These are phyloP conservation scores for Litoditis marina DNA, from an alignment of 2,888 invertebrate species.

Conservation along the genomic window DNA sequence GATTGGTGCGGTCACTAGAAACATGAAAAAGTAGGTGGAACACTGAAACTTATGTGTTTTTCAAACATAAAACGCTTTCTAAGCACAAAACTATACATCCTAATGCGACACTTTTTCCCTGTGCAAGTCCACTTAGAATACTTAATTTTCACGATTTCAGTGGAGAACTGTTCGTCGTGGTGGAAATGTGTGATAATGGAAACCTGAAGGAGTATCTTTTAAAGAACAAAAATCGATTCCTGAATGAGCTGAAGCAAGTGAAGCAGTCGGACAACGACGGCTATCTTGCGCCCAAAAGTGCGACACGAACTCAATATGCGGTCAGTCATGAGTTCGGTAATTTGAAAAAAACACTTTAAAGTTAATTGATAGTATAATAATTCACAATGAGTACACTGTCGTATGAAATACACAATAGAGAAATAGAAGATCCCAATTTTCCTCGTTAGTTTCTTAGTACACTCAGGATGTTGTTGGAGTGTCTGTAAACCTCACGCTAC, in stretches of 20 bases:
- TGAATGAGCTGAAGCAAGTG: constrained; percentile 21
- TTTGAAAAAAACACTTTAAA: too few species aligned
- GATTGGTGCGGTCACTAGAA: constrained; percentile 36
- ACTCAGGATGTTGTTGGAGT: too few species aligned
- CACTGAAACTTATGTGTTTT: background rate
- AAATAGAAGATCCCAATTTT: too few species aligned
- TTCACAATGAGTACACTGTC: too few species aligned
- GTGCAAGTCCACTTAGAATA: too few species aligned
- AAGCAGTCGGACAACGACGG: constrained; percentile 8
- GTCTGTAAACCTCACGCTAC: too few species aligned
- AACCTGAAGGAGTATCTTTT: constrained; percentile 25
- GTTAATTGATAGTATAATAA: too few species aligned
- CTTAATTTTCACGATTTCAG: constrained; percentile 26
- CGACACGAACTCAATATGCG: constrained; percentile 15
- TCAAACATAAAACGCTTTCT: background rate
- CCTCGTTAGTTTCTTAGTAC: background rate
- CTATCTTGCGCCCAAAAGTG: constrained; percentile 25
- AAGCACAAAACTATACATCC: too few species aligned
- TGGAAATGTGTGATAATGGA: constrained; percentile 35
- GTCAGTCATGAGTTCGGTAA: background rate
- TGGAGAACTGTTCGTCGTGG: constrained; percentile 33
- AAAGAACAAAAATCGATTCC: constrained; percentile 13
- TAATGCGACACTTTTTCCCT: too few species aligned
- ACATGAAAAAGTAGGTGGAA: constrained; percentile 31
- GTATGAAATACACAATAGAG: too few species aligned